phyloP scores from a whole-genome alignment of 2,797 vertebrate species.

The Anomalospiza imberbis region DNA sequence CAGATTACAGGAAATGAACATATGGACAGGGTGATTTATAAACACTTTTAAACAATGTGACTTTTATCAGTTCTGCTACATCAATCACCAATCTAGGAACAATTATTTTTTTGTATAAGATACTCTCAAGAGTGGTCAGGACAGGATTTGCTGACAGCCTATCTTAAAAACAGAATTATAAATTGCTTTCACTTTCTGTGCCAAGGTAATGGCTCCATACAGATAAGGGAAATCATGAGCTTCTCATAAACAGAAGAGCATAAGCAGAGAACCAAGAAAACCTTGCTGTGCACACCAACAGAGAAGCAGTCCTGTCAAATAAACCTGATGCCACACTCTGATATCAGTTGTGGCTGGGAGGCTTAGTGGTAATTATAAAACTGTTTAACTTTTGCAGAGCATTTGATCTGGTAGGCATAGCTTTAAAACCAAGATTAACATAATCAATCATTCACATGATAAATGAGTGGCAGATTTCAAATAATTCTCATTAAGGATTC shows the following conservation, averaged over 20 bases:
- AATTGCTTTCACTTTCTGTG: not conserved
- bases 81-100: constrained; percentile 62
- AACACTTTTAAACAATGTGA: constrained; percentile 65
- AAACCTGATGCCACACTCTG: not conserved
- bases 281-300: not conserved
- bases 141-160: constrained; percentile 61
- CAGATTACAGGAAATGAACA: constrained; percentile 67
- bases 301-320: not conserved
- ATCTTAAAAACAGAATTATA: constrained; percentile 36
- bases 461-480: not conserved
- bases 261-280: not conserved
- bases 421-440: not conserved
- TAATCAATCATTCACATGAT: not conserved
- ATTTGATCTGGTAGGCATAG: not conserved
- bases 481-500: not conserved
- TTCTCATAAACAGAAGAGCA: not conserved
- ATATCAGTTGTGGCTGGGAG: not conserved
- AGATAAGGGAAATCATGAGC: constrained; percentile 43
- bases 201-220: not conserved
- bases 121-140: constrained; percentile 53
- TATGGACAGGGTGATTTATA: constrained; percentile 62
- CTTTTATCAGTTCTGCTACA: constrained; percentile 66
- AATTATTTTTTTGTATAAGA: constrained; percentile 62
- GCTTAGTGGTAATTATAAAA: not conserved
- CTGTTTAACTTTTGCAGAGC: not conserved